A percentile compares a stretch with the other conserved stretches of the same genome.
These are phyloP conservation scores for Fratercula arctica DNA, from an alignment of 2,797 vertebrate genomes.

Conservation along the genomic window DNA sequence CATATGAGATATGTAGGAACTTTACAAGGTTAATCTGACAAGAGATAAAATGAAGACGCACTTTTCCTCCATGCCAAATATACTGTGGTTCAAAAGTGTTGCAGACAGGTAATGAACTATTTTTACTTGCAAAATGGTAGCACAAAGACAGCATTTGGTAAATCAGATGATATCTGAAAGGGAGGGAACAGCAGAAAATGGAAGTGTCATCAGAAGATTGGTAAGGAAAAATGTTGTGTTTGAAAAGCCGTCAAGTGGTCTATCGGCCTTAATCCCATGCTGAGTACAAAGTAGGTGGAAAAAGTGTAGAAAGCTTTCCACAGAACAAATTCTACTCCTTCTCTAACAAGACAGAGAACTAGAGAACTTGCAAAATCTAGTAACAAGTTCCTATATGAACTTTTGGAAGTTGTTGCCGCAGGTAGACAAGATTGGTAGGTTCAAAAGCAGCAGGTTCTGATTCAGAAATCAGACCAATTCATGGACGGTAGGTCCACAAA, in stretches of 20 bases:
- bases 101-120: background rate
- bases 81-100: background rate
- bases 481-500: background rate
- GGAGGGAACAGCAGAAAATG: background rate
- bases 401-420: background rate
- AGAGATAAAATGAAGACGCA: background rate
- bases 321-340: background rate
- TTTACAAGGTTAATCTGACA: background rate
- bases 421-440: background rate
- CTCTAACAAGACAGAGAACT: background rate
- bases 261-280: background rate
- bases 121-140: background rate
- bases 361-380: background rate
- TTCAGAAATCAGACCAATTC: background rate
- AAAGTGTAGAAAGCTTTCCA: background rate
- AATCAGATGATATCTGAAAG: background rate
- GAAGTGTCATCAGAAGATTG: background rate
- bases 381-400: background rate
- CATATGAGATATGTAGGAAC: background rate
- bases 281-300: background rate
- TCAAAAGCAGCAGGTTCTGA: background rate
- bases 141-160: background rate
- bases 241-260: background rate
- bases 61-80: background rate
- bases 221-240: fast-evolving